These are phyloP conservation scores for Pandion haliaetus DNA, from an alignment of 2,113 vertebrate genomes.

Conservation along the genomic window DNA sequence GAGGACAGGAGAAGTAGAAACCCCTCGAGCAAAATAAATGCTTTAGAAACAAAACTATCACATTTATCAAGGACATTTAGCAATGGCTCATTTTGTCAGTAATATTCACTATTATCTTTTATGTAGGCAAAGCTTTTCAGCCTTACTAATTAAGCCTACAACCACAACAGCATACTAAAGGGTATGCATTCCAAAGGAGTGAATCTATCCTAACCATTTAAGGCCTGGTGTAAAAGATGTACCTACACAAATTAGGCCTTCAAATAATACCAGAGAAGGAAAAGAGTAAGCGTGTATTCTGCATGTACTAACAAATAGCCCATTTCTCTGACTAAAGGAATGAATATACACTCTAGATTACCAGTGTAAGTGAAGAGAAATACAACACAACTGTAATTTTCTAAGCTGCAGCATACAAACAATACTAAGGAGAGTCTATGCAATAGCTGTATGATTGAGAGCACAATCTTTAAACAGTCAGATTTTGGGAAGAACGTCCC, in stretches of 20 bases:
- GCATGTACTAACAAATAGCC: not conserved
- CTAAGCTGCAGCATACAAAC: not conserved
- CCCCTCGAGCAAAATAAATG: not conserved
- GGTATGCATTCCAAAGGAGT: not conserved
- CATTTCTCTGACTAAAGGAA: not conserved
- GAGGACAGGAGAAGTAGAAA: not conserved
- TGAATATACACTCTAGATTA: not conserved
- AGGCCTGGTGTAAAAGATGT: not conserved
- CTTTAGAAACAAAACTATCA: not conserved
- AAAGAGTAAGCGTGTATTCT: not conserved
- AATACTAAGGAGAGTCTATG: not conserved
- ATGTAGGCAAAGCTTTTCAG: not conserved
- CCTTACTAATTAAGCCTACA: not conserved
- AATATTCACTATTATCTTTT: not conserved
- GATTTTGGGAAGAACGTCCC: not conserved
- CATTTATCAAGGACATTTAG: not conserved
- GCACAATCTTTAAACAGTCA: not conserved
- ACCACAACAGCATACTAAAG: not conserved
- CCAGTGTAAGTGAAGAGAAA: not conserved
- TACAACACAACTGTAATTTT: not conserved
- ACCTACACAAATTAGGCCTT: not conserved
- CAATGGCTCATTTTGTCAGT: not conserved
- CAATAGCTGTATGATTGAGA: not conserved
- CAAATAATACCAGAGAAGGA: not conserved
- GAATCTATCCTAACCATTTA: not conserved